Evolutionary conservation across 2,797 vertebrate genomes (phyloP).

Genomic region (Myotis pilosus): DNA sequence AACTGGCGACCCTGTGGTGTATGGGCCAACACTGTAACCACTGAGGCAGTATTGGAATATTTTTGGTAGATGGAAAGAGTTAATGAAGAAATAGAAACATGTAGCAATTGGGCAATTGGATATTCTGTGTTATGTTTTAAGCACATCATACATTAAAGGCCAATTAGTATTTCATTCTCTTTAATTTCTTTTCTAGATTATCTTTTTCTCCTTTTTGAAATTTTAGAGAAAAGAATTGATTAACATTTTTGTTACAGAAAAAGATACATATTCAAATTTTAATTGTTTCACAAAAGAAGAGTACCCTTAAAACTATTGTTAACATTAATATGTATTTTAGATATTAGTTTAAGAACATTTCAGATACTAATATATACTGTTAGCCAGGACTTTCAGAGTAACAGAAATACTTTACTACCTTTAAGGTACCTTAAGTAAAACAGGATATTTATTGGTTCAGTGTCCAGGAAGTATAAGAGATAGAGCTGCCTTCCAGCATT

Average conservation of each 20-base stretch:
- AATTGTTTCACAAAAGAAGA: background rate
- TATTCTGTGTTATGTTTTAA: background rate
- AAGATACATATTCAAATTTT: conserved; percentile 24
- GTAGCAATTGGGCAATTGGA: background rate
- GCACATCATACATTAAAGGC: background rate
- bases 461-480: background rate
- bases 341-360: conserved; percentile 31
- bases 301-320: background rate
- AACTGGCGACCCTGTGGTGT: background rate
- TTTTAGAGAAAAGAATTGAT: background rate
- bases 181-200: conserved; percentile 9
- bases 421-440: background rate
- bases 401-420: background rate
- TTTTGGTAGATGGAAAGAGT: background rate
- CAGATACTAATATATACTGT: background rate
- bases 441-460: background rate
- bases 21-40: background rate
- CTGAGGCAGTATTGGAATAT: background rate
- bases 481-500: background rate
- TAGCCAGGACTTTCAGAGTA: background rate
- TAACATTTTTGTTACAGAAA: conserved; percentile 26
- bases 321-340: conserved; percentile 30
- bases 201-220: background rate
- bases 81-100: conserved; percentile 10
- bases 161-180: conserved; percentile 34